Conservation (phyloP, 2,113 vertebrate genomes). For the Tinamus guttatus region DNA sequence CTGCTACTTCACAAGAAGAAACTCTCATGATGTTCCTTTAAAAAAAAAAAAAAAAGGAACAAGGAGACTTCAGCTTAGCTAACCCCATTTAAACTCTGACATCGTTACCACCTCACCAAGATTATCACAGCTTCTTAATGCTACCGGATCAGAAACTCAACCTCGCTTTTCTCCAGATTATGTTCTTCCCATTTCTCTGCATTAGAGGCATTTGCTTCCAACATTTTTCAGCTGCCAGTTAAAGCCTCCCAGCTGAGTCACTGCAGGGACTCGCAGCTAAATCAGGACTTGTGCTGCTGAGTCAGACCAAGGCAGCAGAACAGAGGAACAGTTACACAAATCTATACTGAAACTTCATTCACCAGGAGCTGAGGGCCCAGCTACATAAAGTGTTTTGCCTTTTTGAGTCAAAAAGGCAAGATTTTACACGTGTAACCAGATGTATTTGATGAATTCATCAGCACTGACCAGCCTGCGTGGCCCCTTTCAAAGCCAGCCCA, state of each 20-base stretch:
- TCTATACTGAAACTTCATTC: too few species aligned
- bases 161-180: background rate
- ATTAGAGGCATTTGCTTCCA: background rate
- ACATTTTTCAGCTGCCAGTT: background rate
- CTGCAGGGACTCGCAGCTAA: background rate
- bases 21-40: background rate
- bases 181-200: background rate
- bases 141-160: background rate
- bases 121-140: fast-evolving
- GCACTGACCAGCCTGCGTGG: background rate
- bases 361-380: too few species aligned
- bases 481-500: background rate
- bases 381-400: too few species aligned
- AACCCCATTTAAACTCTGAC: background rate
- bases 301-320: background rate
- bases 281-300: conserved; percentile 46
- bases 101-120: background rate
- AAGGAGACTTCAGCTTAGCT: too few species aligned
- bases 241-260: conserved; percentile 42
- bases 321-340: background rate
- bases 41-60: background rate
- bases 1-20: background rate
- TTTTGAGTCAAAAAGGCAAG: background rate
- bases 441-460: background rate
- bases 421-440: background rate